Conservation (phyloP, 1,140 invertebrate genomes). For the Psix sp. region DNA sequence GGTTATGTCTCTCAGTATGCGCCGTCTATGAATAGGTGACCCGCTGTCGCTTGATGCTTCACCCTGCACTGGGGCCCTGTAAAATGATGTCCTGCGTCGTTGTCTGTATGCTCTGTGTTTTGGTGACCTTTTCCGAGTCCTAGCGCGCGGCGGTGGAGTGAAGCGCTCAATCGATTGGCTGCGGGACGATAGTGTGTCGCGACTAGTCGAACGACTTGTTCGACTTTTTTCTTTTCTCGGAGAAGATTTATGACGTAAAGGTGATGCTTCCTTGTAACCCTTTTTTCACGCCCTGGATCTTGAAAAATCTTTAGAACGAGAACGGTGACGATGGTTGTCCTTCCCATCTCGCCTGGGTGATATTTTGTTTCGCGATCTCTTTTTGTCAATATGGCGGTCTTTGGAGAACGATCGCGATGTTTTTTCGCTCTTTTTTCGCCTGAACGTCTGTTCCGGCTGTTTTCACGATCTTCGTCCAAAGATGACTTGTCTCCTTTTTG, state of each 20-base stretch:
- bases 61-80: neutral
- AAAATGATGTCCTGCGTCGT: neutral
- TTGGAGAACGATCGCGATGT: neutral
- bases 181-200: neutral
- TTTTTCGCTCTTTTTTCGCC: neutral
- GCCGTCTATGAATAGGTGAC: neutral
- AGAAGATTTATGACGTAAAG: neutral
- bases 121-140: neutral
- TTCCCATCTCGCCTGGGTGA: neutral
- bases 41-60: conserved; percentile 1
- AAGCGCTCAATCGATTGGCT: neutral
- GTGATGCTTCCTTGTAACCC: neutral
- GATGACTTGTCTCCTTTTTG: neutral
- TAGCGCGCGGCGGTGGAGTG: conserved; percentile 1
- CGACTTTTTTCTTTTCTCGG: neutral
- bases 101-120: neutral
- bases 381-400: neutral
- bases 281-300: neutral
- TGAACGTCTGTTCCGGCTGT: neutral
- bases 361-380: neutral
- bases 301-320: neutral
- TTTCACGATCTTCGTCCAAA: neutral
- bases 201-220: neutral
- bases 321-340: neutral
- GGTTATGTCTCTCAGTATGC: neutral